Evolutionary conservation across 37 sponge, comb jelly and placozoan species (phyloP).

Genomic region (Ianthella basta): DNA sequence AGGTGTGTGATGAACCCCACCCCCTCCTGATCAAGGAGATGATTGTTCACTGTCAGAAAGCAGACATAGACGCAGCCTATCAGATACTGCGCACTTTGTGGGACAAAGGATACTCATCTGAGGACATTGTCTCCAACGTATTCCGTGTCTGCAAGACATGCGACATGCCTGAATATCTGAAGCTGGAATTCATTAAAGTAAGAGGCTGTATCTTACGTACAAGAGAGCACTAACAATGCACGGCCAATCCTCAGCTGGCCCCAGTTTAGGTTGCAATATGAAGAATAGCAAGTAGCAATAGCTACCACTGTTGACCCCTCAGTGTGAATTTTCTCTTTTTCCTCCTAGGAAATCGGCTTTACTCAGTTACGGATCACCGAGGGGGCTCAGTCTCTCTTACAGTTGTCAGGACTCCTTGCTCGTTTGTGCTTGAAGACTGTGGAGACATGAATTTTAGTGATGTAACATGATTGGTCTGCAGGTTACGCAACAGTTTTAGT

Average conservation of each 20-base stretch:
- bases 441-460: neutral
- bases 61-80: slow-evolving; percentile 85
- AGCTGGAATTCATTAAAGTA: slow-evolving; percentile 95
- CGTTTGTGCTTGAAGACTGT: slow-evolving; percentile 45
- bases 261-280: no score
- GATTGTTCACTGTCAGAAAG: slow-evolving; percentile 76
- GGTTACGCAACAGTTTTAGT: slow-evolving; percentile 17
- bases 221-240: neutral
- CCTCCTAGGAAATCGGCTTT: slow-evolving; percentile 89
- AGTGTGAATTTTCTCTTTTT: no score
- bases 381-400: slow-evolving; percentile 92
- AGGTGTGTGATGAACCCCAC: slow-evolving; percentile 99
- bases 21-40: slow-evolving; percentile 96
- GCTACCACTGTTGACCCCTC: no score
- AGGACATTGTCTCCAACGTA: slow-evolving; percentile 95
- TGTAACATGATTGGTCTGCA: neutral
- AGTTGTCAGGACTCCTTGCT: slow-evolving; percentile 93
- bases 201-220: no score
- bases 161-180: slow-evolving; percentile 93
- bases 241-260: no score
- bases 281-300: no score
- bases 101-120: slow-evolving; percentile 96
- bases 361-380: slow-evolving; percentile 92
- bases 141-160: slow-evolving; percentile 93
- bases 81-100: slow-evolving; percentile 86